Conservation (phyloP, 2,888 invertebrate genomes). For the Oscheius sp. region DNA sequence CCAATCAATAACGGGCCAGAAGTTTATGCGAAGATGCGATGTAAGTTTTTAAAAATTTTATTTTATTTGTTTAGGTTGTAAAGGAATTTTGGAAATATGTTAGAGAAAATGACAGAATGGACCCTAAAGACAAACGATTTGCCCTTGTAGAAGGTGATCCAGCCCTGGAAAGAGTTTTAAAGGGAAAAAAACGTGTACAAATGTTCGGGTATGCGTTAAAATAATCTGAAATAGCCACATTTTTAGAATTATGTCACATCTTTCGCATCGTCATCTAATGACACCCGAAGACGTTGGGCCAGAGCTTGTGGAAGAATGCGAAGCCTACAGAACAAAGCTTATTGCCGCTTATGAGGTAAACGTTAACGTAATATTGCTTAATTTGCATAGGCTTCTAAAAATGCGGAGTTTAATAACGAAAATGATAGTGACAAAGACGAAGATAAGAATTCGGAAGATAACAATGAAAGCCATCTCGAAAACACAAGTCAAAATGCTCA, state of each 20-base stretch:
- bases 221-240: neutral
- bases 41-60: constrained; percentile 25
- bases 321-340: constrained; percentile 34
- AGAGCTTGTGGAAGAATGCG: constrained; percentile 37
- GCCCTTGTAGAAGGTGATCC: constrained; percentile 34
- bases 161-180: constrained; percentile 34
- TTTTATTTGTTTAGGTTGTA: constrained; percentile 44
- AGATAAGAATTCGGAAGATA: neutral
- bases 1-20: constrained; percentile 36
- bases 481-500: too few relatives aligned
- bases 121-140: constrained; percentile 56
- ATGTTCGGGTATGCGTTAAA: constrained; percentile 35
- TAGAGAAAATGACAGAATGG: constrained; percentile 52
- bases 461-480: neutral
- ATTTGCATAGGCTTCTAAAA: neutral
- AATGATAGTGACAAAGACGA: neutral
- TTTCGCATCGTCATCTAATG: constrained; percentile 40
- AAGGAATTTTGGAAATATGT: constrained; percentile 62
- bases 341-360: constrained; percentile 36
- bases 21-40: constrained; percentile 47
- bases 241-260: constrained; percentile 4
- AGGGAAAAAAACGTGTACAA: constrained; percentile 37
- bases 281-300: constrained; percentile 35
- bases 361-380: neutral
- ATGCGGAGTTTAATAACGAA: neutral